Base-by-base conservation (phyloP, 2,113 vertebrate species). In the Opisthocomus hoazin region DNA sequence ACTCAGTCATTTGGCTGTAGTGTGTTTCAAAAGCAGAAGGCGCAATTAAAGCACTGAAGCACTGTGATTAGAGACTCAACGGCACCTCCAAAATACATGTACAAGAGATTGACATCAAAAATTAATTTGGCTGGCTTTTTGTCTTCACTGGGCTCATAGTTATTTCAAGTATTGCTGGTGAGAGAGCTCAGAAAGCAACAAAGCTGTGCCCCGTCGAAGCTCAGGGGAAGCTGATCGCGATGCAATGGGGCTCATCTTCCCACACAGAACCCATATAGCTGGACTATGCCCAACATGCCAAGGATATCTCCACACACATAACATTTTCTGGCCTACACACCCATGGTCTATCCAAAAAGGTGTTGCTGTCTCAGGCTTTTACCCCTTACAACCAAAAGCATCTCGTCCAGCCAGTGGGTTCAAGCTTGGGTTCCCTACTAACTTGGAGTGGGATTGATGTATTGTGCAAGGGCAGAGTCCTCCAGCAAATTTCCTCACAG, bases 181-280 rank as follows among this genome's bases (percentile, higher is more conserved):
- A 63, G 29, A 75, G 54, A 63, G 66, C 39, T 54, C 37, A 30
- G 66, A 88, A 87, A 57, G 21, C 32, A 29, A 20, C 10, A 88
- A 36, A 56, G 19, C 56, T 75, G 14, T 69, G 64, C 29, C 26
- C 7, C 39, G 27, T 22, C 34, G 2, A 21, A 11, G 12, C 41
- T 53, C 0, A 0, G 66, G 30, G 45, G 24, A 57, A 87, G 32
- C 3, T 0, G 0, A 24, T 3, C 12, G 39, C 21, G 10, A 2
- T 12, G 24, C 21, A 29, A 71, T 3, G 61, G 23, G 27, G 5
- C 5, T 48, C 32, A 30, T 34, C 26, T 53, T 37, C 60, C 37
- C n/a, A 34, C 6, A 2, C 9, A 21, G 37, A 70, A n/a, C 15
- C 11, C 61, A 11, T 15, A 8, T 3, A 51, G 22, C 26, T 3